Conservation (phyloP, 2,888 invertebrate genomes). For the Drosophila multiciliata region DNA sequence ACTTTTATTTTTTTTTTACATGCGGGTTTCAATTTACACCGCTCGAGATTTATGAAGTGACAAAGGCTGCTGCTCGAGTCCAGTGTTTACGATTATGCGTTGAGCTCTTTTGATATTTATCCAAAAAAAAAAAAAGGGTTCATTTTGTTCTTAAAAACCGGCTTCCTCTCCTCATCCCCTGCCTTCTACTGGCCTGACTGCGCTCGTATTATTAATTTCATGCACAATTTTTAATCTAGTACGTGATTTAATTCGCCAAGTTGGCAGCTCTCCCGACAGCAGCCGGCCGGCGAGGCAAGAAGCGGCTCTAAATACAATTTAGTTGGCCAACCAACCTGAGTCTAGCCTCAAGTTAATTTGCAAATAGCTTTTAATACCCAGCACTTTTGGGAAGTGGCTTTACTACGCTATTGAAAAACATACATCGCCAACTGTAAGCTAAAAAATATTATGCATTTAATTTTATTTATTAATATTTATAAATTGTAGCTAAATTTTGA, state of each 20-base stretch:
- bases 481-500: too few relatives aligned
- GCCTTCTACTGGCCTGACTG: neutral
- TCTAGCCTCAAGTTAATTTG: constrained; percentile 81
- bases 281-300: constrained; percentile 24
- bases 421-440: neutral
- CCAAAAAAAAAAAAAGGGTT: constrained; percentile 23
- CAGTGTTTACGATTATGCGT: constrained; percentile 21
- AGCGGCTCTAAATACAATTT: constrained; percentile 78
- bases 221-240: constrained; percentile 85
- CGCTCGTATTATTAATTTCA: constrained; percentile 82
- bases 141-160: neutral
- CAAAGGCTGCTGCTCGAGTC: constrained; percentile 53
- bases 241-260: constrained; percentile 84
- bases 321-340: constrained; percentile 50
- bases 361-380: constrained; percentile 73
- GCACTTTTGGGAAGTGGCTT: neutral
- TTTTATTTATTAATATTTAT: neutral
- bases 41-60: constrained; percentile 75
- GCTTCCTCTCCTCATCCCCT: neutral
- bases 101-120: constrained; percentile 28
- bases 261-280: constrained; percentile 13
- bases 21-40: constrained; percentile 65
- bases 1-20: constrained; percentile 29
- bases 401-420: neutral
- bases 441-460: rapidly evolving